Evolutionary conservation across 1,140 invertebrate genomes (phyloP).

Genomic region (Solenopsis fugax): DNA sequence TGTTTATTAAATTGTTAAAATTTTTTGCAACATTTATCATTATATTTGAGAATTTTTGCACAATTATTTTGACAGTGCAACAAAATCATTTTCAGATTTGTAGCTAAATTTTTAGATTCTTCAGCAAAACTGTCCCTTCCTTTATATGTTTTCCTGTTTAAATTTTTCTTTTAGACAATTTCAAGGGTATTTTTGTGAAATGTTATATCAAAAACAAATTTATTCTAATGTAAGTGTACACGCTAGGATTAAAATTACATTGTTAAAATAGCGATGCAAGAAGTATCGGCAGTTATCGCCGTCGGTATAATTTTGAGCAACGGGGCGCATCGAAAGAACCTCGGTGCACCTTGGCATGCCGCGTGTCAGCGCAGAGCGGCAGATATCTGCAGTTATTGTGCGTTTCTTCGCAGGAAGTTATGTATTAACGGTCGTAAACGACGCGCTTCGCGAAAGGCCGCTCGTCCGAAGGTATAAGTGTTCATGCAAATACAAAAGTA

Average conservation of each 20-base stretch:
- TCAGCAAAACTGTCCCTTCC: too few species aligned
- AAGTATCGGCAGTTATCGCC: neutral
- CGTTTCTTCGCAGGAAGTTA: conserved; percentile 80
- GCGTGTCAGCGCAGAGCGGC: conserved; percentile 51
- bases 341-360: neutral
- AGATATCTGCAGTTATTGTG: conserved; percentile 80
- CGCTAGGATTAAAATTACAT: neutral
- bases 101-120: too few species aligned
- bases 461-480: conserved; percentile 64
- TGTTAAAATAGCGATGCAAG: neutral
- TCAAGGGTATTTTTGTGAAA: neutral
- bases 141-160: too few species aligned
- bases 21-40: too few species aligned
- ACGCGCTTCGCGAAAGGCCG: conserved; percentile 59
- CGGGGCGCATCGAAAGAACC: neutral
- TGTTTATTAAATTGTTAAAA: too few species aligned
- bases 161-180: neutral
- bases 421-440: conserved; percentile 79
- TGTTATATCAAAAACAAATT: neutral
- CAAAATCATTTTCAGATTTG: too few species aligned
- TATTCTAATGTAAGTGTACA: neutral
- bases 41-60: too few species aligned
- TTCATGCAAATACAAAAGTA: conserved; percentile 78
- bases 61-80: too few species aligned
- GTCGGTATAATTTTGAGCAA: conserved; percentile 6